Evolutionary conservation across 2,113 vertebrate genomes (phyloP).

Genomic region (Hemicordylus capensis): DNA sequence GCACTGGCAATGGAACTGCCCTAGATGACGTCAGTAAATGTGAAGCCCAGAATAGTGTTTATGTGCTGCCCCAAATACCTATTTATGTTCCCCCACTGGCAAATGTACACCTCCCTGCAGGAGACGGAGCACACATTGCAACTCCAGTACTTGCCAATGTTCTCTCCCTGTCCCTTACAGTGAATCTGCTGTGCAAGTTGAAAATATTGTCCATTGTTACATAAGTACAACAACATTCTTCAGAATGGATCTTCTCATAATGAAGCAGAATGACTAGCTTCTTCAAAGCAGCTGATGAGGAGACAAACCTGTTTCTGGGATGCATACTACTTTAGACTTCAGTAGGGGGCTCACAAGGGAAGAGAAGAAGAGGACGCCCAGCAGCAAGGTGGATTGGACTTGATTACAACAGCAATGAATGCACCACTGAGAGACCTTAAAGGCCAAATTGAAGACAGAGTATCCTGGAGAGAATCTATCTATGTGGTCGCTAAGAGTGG

Average conservation of each 20-base stretch:
- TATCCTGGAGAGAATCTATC: too few relatives aligned
- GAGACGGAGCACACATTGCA: constrained; percentile 72
- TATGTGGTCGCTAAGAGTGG: too few relatives aligned
- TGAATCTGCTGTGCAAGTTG: background rate
- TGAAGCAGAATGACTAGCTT: constrained; percentile 25
- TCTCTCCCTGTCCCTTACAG: background rate
- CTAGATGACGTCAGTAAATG: background rate
- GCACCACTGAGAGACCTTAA: too few relatives aligned
- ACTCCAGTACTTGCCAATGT: constrained; percentile 32
- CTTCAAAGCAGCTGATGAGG: background rate
- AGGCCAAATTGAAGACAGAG: too few relatives aligned
- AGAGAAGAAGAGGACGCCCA: too few relatives aligned
- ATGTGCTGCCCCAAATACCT: background rate
- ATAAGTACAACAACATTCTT: constrained; percentile 53
- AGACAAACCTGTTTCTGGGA: background rate
- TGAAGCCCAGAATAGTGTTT: background rate
- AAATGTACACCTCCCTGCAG: constrained; percentile 59
- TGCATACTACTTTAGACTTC: constrained; percentile 31
- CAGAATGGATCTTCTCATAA: constrained; percentile 32
- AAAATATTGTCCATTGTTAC: constrained; percentile 36
- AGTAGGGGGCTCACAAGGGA: background rate
- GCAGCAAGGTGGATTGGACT: too few relatives aligned
- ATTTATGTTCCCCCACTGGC: accelerated
- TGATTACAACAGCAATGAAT: too few relatives aligned
- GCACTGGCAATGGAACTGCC: background rate